phyloP scores from a whole-genome alignment of 2,888 invertebrate genomes.

The Keiferia lycopersicella region DNA sequence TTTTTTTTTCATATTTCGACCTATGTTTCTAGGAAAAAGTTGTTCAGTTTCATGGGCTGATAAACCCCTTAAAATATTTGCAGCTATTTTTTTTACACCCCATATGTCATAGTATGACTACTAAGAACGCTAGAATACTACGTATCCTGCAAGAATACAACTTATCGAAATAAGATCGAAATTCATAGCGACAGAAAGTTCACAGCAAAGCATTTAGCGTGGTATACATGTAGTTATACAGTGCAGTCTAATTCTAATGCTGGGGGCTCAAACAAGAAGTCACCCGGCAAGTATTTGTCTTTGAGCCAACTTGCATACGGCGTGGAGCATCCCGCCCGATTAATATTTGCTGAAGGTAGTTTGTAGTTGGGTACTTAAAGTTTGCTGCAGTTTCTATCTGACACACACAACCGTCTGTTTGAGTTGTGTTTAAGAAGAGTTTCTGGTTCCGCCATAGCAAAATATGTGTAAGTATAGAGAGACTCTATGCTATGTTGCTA shows the following conservation, averaged over 20 bases:
- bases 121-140: no score
- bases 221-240: neutral
- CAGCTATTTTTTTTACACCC: no score
- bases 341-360: constrained; percentile 69
- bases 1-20: no score
- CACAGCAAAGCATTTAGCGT: neutral
- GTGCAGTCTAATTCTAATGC: constrained; percentile 39
- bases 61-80: no score
- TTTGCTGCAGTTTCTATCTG: constrained; percentile 53
- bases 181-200: neutral
- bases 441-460: constrained; percentile 7
- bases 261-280: constrained; percentile 49
- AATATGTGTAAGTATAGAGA: neutral
- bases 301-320: constrained; percentile 52
- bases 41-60: no score
- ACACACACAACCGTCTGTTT: constrained; percentile 22
- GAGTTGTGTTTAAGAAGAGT: constrained; percentile 22
- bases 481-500: no score
- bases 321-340: constrained; percentile 53
- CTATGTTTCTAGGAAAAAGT: no score
- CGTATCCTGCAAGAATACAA: no score
- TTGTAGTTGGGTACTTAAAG: constrained; percentile 60
- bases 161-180: no score
- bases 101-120: no score
- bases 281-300: constrained; percentile 56